Conservation (phyloP, 2,888 invertebrate genomes). For the Cephonodes hylas region DNA sequence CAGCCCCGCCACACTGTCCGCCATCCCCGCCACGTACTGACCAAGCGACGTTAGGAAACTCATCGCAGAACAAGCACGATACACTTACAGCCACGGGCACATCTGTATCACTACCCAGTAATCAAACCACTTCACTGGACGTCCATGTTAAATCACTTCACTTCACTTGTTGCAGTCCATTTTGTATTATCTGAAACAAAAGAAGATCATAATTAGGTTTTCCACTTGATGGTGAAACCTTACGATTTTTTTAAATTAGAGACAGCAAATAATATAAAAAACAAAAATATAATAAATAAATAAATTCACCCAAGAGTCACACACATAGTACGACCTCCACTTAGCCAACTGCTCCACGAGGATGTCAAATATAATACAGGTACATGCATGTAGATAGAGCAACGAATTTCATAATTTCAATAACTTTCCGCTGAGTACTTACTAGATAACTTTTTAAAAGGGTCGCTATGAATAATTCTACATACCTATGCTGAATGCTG, state of each 20-base stretch:
- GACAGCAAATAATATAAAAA: too few relatives aligned
- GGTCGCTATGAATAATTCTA: background rate
- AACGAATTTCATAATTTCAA: background rate
- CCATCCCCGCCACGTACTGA: conserved; percentile 92
- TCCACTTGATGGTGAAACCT: too few relatives aligned
- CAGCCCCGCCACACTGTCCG: conserved; percentile 91
- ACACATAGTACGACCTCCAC: too few relatives aligned
- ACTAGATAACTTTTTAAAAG: background rate
- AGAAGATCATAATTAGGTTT: too few relatives aligned
- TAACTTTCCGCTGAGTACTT: background rate
- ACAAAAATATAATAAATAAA: too few relatives aligned
- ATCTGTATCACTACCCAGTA: conserved; percentile 6
- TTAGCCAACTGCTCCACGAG: too few relatives aligned
- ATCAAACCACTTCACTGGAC: conserved; percentile 5
- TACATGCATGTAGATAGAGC: too few relatives aligned
- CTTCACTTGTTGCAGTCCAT: background rate
- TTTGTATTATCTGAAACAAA: background rate
- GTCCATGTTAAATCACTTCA: background rate
- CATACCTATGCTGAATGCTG: background rate
- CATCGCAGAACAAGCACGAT: conserved; percentile 71
- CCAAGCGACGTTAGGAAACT: conserved; percentile 93
- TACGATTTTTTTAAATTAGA: too few relatives aligned
- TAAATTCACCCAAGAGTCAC: too few relatives aligned
- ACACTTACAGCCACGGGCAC: background rate
- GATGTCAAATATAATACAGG: too few relatives aligned